These are phyloP conservation scores for Hyperopisus bebe DNA, from an alignment of 2,113 vertebrate genomes.

Conservation along the genomic window DNA sequence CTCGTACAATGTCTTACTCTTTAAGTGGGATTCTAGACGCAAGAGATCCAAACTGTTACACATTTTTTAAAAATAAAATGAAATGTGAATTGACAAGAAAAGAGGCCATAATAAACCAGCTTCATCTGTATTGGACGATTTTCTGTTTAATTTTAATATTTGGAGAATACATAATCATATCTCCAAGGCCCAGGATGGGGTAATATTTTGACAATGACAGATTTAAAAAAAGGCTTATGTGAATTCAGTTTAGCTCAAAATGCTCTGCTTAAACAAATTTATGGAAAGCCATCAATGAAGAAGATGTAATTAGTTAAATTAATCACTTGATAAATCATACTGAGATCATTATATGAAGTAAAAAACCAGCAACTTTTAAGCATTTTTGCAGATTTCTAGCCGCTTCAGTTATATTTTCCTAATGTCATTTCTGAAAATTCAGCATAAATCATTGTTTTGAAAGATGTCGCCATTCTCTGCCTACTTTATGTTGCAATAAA, in stretches of 20 bases:
- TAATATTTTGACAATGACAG: slow-evolving; percentile 11
- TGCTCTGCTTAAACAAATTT: slow-evolving; percentile 7
- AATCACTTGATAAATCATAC: slow-evolving; percentile 18
- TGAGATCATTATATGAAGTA: slow-evolving; percentile 13
- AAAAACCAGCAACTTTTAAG: neutral
- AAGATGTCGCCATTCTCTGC: neutral
- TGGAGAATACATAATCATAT: slow-evolving; percentile 14
- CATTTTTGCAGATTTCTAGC: neutral
- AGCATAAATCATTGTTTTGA: neutral
- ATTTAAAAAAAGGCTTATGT: neutral
- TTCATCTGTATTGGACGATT: neutral
- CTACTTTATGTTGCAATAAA: neutral
- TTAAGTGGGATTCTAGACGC: neutral
- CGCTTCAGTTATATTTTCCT: neutral
- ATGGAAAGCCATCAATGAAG: slow-evolving; percentile 8
- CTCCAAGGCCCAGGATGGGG: neutral
- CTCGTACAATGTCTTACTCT: neutral
- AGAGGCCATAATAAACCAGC: neutral
- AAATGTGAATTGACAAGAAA: neutral
- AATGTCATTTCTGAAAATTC: neutral
- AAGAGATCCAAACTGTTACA: neutral
- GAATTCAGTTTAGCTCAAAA: neutral
- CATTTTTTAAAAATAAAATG: neutral
- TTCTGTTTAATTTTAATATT: slow-evolving; percentile 5
- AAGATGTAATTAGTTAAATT: slow-evolving; percentile 9